Base-by-base conservation (phyloP, 1,140 invertebrate species). In the Armadillidium nasatum region DNA sequence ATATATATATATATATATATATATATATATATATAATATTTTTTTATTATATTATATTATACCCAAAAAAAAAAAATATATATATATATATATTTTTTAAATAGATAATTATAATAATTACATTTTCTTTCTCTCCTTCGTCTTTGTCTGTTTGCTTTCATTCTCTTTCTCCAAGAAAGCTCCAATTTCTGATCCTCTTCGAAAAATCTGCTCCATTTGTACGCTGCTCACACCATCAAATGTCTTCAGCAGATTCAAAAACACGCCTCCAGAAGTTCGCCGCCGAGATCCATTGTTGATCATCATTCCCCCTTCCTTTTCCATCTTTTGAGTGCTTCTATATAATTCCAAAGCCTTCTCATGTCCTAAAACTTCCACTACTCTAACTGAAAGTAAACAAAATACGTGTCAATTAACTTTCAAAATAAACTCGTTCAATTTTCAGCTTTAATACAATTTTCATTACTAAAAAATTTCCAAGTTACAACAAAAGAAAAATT, bases 231-330 rank as follows among this genome's bases (percentile, higher is more conserved):
- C 50, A 13, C 50, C 50, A 15, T 60, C 50, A 13, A 60, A 19
- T 15, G 50, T 88, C 86, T 94, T 93, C 22, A 95, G 83, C 15
- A 95, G 85, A 83, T 91, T 92, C 10, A 95, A 87, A 84, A 91
- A 95, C 76, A 94, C 88, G 67, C 93, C 93, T 7, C 93, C 93
- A 0, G 93, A 89, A 22, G 93, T 94, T 82, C 93, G 87, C 77
- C 93, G 87, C 74, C 93, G 88, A 45, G 88, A 90, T 74, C 91
- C 91, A 87, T 93, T 93, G 91, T 92, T 2, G 75, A 93, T 91
- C 83, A 93, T 86, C 89, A 95, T 91, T 33, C 93, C 93, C 66
- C 93, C 93, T 82, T 89, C 88, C 77, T 89, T 89, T 86, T 94
- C 93, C 75, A 94, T 89, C 83, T 89, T 88, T 83, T 91, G 91